phyloP scores from a whole-genome alignment of 2,888 invertebrate genomes.

The Drosophila recens region DNA sequence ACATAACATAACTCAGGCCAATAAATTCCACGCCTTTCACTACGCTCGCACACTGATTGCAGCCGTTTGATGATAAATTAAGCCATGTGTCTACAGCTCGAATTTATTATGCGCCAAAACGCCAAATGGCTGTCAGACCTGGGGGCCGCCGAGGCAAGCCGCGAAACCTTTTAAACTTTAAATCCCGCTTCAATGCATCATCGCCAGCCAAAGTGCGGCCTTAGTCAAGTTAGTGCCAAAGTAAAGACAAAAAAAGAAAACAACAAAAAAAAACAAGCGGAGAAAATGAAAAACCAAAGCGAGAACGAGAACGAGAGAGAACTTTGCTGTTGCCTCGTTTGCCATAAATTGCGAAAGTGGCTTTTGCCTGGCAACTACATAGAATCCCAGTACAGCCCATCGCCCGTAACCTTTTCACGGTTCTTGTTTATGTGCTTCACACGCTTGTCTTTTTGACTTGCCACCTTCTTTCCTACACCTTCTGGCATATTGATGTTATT shows the following conservation, averaged over 20 bases:
- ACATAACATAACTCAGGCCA: conserved; percentile 47
- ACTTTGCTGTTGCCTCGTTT: conserved; percentile 59
- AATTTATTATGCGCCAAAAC: conserved; percentile 80
- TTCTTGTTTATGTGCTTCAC: conserved; percentile 75
- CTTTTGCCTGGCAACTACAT: conserved; percentile 63
- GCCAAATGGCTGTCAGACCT: conserved; percentile 76
- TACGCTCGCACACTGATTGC: conserved; percentile 60
- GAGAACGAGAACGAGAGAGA: conserved; percentile 16
- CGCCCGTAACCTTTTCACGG: conserved; percentile 47
- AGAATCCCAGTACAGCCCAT: conserved; percentile 26
- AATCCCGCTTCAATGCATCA: conserved; percentile 78
- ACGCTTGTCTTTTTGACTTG: conserved; percentile 66
- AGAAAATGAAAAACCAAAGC: not conserved
- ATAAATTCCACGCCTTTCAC: conserved; percentile 72
- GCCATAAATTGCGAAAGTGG: conserved; percentile 76
- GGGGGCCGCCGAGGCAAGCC: conserved; percentile 50
- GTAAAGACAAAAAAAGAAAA: conserved; percentile 20
- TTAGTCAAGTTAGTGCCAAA: conserved; percentile 59
- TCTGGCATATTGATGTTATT: conserved; percentile 68
- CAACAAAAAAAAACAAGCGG: not conserved
- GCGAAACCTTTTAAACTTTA: conserved; percentile 80
- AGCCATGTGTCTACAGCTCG: conserved; percentile 74
- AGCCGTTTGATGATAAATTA: conserved; percentile 78
- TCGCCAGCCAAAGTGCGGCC: conserved; percentile 51
- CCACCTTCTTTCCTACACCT: conserved; percentile 25